Percentiles rank a stretch among this genome's conserved stretches.
Evolutionary conservation across 2,797 vertebrate species (phyloP).

Genomic region (Odontamblyopus rebecca): DNA sequence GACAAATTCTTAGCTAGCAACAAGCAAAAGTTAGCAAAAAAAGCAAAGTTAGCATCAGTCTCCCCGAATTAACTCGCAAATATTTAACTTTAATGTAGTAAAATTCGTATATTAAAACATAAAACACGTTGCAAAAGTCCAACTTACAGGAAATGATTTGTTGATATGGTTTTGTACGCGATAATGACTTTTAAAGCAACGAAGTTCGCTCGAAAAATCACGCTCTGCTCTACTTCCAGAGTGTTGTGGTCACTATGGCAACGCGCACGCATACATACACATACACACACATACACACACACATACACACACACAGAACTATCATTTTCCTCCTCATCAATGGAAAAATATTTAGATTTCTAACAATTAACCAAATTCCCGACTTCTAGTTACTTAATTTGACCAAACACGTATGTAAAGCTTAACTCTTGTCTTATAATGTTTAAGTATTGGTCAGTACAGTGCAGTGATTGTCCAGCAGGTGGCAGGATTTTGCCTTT

Average conservation of each 20-base stretch:
- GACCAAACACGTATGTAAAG: too few species aligned
- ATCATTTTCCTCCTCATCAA: neutral
- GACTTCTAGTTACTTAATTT: too few species aligned
- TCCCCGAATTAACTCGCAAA: neutral
- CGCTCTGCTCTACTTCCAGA: constrained; percentile 18
- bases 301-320: neutral
- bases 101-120: neutral
- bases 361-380: too few species aligned
- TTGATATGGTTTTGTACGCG: neutral
- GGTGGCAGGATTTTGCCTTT: constrained; percentile 27
- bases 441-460: neutral
- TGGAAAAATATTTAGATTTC: neutral
- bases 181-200: neutral
- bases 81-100: neutral
- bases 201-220: constrained; percentile 34
- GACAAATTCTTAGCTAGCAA: too few species aligned
- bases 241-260: constrained; percentile 55
- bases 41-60: neutral
- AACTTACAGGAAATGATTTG: neutral
- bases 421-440: too few species aligned
- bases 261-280: constrained; percentile 39
- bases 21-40: neutral
- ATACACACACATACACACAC: neutral
- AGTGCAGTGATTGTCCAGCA: constrained; percentile 36
- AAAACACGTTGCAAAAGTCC: neutral